Evolutionary conservation across 2,888 invertebrate species (phyloP).

Genomic region (Yponomeuta plumbellus): DNA sequence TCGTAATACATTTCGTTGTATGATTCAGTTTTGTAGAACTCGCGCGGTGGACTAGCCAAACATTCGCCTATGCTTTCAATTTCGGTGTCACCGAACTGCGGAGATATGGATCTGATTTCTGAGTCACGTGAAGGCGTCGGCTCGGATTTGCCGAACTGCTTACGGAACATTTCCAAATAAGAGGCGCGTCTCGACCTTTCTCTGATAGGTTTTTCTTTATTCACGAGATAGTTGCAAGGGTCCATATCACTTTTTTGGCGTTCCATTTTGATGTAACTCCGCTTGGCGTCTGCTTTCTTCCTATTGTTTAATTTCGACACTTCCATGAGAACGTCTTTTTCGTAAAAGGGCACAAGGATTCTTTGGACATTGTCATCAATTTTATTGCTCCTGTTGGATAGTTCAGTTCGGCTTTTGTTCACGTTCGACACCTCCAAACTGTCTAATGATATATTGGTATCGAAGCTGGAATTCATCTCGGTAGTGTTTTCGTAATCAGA

Average conservation of each 20-base stretch:
- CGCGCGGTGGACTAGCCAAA: slow-evolving; percentile 32
- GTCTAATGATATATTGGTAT: slow-evolving; percentile 56
- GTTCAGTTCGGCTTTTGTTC: slow-evolving; percentile 33
- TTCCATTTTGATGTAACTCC: background rate
- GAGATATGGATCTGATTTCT: slow-evolving; percentile 60
- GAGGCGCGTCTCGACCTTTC: slow-evolving; percentile 32
- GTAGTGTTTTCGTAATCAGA: background rate
- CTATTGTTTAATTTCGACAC: slow-evolving; percentile 40
- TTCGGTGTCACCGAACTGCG: slow-evolving; percentile 65
- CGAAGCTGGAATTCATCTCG: slow-evolving; percentile 34
- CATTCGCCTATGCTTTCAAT: slow-evolving; percentile 52
- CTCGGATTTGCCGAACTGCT: slow-evolving; percentile 42
- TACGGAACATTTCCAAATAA: slow-evolving; percentile 62
- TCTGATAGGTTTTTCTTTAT: slow-evolving; percentile 40
- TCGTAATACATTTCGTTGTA: slow-evolving; percentile 68
- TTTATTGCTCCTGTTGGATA: slow-evolving; percentile 14
- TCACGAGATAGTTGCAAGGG: slow-evolving; percentile 43
- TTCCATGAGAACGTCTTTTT: slow-evolving; percentile 64
- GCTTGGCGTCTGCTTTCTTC: slow-evolving; percentile 26
- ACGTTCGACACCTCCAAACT: slow-evolving; percentile 52
- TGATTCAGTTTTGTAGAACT: slow-evolving; percentile 59
- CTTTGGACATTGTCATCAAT: slow-evolving; percentile 54
- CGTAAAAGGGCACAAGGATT: slow-evolving; percentile 67
- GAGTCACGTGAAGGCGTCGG: slow-evolving; percentile 28
- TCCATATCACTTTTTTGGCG: background rate